Conservation (phyloP, 2,888 invertebrate species). For the Holacanthella duospinosa region DNA sequence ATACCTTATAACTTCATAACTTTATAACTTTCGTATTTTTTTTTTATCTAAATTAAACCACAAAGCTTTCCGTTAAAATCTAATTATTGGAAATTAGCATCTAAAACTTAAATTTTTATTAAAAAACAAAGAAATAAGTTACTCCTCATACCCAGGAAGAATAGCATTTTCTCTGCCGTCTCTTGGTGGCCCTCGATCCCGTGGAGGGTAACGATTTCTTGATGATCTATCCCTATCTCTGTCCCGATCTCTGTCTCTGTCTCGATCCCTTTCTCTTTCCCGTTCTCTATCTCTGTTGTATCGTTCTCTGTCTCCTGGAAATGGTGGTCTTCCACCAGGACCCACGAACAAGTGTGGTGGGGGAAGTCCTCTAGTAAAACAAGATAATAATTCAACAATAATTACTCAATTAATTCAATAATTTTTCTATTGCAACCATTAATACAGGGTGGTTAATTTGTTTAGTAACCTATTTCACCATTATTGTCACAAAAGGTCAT, state of each 20-base stretch:
- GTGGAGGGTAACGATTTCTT: not conserved
- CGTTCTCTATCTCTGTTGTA: slow-evolving; percentile 1
- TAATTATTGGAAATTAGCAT: too few relatives aligned
- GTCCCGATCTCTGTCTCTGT: slow-evolving; percentile 12
- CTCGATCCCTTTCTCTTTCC: slow-evolving; percentile 14
- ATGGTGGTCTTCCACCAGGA: not conserved
- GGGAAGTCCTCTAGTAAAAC: not conserved
- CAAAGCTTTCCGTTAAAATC: too few relatives aligned
- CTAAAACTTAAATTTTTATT: not conserved
- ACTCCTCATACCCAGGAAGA: not conserved
- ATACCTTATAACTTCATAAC: too few relatives aligned
- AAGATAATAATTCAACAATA: too few relatives aligned
- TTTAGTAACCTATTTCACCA: too few relatives aligned
- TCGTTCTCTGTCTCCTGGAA: slow-evolving; percentile 10
- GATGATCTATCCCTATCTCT: not conserved
- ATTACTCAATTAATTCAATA: too few relatives aligned
- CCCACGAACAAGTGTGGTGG: not conserved
- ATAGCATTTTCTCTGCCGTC: slow-evolving; percentile 9
- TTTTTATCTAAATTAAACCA: too few relatives aligned
- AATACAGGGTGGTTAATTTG: too few relatives aligned
- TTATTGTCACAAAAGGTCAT: too few relatives aligned
- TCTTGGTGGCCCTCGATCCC: slow-evolving; percentile 1
- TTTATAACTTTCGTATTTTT: too few relatives aligned
- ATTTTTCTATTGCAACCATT: too few relatives aligned
- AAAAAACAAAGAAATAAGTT: too few relatives aligned